Base-by-base conservation (phyloP, 2,888 invertebrate genomes). In the Diaphora mendica region DNA sequence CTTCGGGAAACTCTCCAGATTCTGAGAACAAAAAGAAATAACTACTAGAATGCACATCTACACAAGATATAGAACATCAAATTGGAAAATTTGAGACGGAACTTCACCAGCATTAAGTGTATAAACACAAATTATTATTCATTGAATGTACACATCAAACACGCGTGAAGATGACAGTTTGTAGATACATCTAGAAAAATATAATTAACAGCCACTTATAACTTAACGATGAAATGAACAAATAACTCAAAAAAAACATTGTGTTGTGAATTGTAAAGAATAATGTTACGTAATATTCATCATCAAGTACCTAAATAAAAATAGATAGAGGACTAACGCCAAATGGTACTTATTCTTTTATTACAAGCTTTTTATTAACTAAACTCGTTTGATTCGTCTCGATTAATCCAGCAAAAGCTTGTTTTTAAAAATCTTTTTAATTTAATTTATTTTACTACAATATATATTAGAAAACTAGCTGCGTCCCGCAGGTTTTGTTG, bases 1-100 rank as follows among this genome's bases (percentile, higher is more conserved):
- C 90, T 0, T 95, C 88, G 0, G 96, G 95, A 30, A 97, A 90
- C 62, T 92, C 88, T 1, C 94, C 96, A 0, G 90, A 83, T 64
- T 92, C 94, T 89, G 93, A 48, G 89, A 90, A 42, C n/a, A 78
- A 76, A n/a, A n/a, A n/a, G n/a, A n/a, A n/a, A n/a, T n/a, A n/a
- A n/a, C n/a, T n/a, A n/a, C n/a, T n/a, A n/a, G 48, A 48, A 48
- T 48, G 48, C 48, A 48, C 44, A 44, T 17, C 51, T 8, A 23
- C 7, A 51, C 51, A n/a, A n/a, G n/a, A n/a, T n/a, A n/a, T 51
- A 51, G 51, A 51, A 51, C 23, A 1, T 51, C 8, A 8, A n/a
- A n/a, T n/a, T n/a, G n/a, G n/a, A n/a, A 5, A 51, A 51, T 51
- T 51, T 23, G 51, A 51, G 51, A 51, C 51, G 23, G 23, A 20